Base-by-base conservation (phyloP, 2,113 vertebrate genomes). In the Cololabis saira region DNA sequence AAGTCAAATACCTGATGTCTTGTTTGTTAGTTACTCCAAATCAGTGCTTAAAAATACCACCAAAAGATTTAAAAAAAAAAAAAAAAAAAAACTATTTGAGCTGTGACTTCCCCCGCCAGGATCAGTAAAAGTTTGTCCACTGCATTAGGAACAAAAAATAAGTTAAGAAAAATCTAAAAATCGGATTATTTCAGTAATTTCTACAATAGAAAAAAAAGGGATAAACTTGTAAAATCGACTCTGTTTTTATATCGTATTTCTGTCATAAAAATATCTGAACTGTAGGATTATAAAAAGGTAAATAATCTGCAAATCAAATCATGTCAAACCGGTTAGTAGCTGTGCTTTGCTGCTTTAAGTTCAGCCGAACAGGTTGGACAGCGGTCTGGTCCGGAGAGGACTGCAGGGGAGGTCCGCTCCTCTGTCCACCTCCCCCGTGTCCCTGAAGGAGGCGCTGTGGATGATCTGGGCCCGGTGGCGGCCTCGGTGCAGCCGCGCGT, bases 301-400 rank as follows among this genome's bases (percentile, higher is more conserved):
- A 43, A 47, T 54, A 69, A 72, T 74, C 53, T 40, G 55, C 58
- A 15, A 53, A 59, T 65, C 8, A 30, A 56, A 62, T 54, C 41
- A 44, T 50, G 60, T 62, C 24, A 66, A 3, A 22, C 54, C 60
- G 51, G 37, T 45, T 55, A 18, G 4, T n/a, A 52, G 18, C 22
- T 54, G 45, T 63, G 10, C 21, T 16, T 65, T 1, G 37, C 74
- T 63, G 37, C 42, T 73, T 45, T 24, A 22, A 67, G 66, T 8
- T 95, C 90, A 99, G 69, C 97, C 97, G 79, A 98, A 98, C 40
- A 98, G 93, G 59, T 96, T 97, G 81, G 97, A 99, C 27, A 98
- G 92, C 0, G 97, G 97, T 79, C 97, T 93, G 48, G 95, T 90
- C 80, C 94, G 94, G 67, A 94, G 92, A 0, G 96, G 95, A 0